Evolutionary conservation across 2,113 vertebrate species (phyloP), one percentile per base, ranked within the genome.

Genomic region (Pterocles gutturalis): DNA sequence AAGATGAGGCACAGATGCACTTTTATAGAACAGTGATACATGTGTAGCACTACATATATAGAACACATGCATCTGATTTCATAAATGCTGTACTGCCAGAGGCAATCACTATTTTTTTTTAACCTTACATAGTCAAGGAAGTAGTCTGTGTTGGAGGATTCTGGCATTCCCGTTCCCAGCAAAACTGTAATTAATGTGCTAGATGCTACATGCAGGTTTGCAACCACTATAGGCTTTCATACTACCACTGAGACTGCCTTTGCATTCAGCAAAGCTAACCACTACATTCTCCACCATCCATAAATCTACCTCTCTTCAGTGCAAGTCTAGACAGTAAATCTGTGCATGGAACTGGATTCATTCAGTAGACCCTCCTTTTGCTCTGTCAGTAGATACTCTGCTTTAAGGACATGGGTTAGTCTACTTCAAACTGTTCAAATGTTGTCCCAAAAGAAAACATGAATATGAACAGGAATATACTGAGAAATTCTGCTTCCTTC

Each of bases 11-110:
- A 89, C 94, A 92, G 94, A 93, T 89, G 80, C 43, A 46, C 45
- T 91, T 97, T 89, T 93, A 92, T 79, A 72, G 88, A 90, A 83
- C 53, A 90, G 77, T 57, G 69, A 28, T 97, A 89, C 80, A 84
- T 60, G 53, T 81, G 72, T 75, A 94, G 21, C 55, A 43, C 43
- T 87, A 71, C 88, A 89, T 77, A 57, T 78, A 89, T 43, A 79
- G 53, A 95, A 95, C 85, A 96, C 25, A 66, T 90, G 93, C 45
- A 71, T 94, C 82, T 94, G 76, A 92, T 91, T 92, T 89, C 0
- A 0, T 57, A 79, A 89, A 58, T 84, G 64, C 36, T 78, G 45
- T 66, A 57, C 64, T 96, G 86, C 76, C 96, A 96, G 80, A 88
- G 83, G 51, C 88, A 90, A 90, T 83, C 51, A 66, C 21, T 49